Conservation (phyloP, 2,797 vertebrate genomes). For the Scolopax rusticola region DNA sequence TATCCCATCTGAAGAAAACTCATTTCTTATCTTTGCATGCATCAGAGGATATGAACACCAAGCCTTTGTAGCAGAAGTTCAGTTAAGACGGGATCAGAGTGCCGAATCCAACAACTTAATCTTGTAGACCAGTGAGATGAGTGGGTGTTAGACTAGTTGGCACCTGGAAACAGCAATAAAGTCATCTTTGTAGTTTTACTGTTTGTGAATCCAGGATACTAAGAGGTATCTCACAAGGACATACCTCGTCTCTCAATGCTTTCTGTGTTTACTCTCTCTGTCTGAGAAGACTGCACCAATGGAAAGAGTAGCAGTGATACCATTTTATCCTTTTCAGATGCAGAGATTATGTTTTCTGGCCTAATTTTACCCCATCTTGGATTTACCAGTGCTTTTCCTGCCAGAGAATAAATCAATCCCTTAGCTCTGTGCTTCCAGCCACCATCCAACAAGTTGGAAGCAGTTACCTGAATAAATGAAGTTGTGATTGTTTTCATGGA, state of each 20-base stretch:
- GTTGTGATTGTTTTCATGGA: not conserved
- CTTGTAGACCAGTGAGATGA: not conserved
- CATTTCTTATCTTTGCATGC: not conserved
- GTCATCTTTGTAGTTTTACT: not conserved
- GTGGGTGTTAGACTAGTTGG: not conserved
- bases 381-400: not conserved
- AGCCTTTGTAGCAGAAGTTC: conserved; percentile 21
- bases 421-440: not conserved
- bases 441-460: not conserved
- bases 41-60: not conserved
- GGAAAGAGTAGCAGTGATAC: not conserved
- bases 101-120: not conserved
- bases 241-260: not conserved
- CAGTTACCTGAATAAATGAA: not conserved
- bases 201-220: not conserved
- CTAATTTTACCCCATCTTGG: not conserved
- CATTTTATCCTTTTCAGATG: not conserved
- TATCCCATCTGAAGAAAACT: not conserved
- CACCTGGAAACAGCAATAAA: conserved; percentile 4
- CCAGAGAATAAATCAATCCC: not conserved
- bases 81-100: not conserved
- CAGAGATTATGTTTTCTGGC: not conserved
- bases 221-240: not conserved
- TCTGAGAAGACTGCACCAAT: not conserved
- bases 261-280: not conserved